phyloP scores from a whole-genome alignment of 1,140 invertebrate genomes.

The roundworm (Caenorhabditis elegans) region DNA sequence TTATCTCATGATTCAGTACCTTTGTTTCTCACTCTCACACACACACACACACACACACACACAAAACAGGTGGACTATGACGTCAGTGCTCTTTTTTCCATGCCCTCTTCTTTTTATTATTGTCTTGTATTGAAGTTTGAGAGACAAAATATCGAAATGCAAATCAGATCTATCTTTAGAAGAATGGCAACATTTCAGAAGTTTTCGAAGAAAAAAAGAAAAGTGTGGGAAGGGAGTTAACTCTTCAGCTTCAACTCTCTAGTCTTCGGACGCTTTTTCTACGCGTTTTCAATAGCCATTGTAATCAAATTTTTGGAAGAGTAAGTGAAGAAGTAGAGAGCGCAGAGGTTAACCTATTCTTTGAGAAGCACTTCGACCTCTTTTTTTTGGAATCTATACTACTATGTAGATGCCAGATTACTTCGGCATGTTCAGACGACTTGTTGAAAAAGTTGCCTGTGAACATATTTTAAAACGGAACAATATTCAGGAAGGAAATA shows the following conservation, averaged over 20 bases:
- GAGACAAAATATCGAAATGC: background rate
- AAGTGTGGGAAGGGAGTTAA: background rate
- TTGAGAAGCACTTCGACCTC: background rate
- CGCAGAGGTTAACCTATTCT: slow-evolving; percentile 23
- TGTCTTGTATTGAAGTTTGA: background rate
- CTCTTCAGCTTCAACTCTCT: slow-evolving; percentile 11
- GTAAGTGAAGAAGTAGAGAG: slow-evolving; percentile 20
- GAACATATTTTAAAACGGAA: no score
- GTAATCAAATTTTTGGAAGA: slow-evolving; percentile 24
- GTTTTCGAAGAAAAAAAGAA: background rate
- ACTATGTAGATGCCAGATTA: background rate
- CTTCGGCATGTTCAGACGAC: background rate
- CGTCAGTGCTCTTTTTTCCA: background rate
- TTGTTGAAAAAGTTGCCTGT: no score
- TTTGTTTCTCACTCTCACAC: background rate
- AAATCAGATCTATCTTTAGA: background rate
- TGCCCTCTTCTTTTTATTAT: background rate
- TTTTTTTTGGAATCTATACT: background rate
- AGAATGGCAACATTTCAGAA: background rate
- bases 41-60: no score
- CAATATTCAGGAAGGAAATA: background rate
- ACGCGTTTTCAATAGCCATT: slow-evolving; percentile 18
- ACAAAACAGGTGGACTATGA: slow-evolving; percentile 31
- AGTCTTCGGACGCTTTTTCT: background rate
- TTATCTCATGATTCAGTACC: slow-evolving; percentile 7